These are phyloP conservation scores for Drosophila nannoptera DNA, from an alignment of 1,140 invertebrate genomes.

Conservation along the genomic window DNA sequence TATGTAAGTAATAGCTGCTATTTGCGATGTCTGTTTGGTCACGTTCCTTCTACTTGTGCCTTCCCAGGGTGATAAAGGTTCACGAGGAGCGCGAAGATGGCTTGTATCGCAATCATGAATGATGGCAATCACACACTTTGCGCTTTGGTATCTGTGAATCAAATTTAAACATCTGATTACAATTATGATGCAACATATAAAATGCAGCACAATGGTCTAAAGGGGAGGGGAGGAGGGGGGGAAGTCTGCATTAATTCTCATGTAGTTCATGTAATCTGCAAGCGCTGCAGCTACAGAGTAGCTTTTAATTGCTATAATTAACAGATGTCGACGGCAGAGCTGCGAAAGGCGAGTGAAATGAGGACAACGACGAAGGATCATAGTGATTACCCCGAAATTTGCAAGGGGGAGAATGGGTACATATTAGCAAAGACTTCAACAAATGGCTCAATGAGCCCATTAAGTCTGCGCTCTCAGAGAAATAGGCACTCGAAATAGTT, in stretches of 20 bases:
- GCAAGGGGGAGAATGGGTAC: too few species aligned
- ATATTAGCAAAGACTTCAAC: too few species aligned
- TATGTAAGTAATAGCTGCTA: conserved; percentile 4
- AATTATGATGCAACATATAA: conserved; percentile 39
- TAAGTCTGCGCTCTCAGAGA: too few species aligned
- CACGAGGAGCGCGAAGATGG: background rate
- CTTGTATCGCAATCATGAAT: conserved; percentile 15
- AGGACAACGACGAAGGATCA: too few species aligned
- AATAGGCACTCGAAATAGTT: too few species aligned
- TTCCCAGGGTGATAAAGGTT: conserved; percentile 2
- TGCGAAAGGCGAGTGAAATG: conserved; percentile 23
- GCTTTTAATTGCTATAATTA: conserved; percentile 42
- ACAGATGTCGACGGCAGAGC: conserved; percentile 33
- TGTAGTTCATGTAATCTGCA: conserved; percentile 31
- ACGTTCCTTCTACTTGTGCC: background rate
- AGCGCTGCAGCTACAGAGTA: conserved; percentile 29
- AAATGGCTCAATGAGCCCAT: too few species aligned
- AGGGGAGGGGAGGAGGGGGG: background rate
- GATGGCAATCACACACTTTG: background rate
- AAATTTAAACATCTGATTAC: conserved; percentile 40
- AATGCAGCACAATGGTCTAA: background rate
- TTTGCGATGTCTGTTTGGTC: background rate
- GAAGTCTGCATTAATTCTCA: conserved; percentile 35
- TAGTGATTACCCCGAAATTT: too few species aligned
- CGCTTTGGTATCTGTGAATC: conserved; percentile 10